Evolutionary conservation across 2,113 vertebrate species (phyloP).

Genomic region (Aplodontia rufa): DNA sequence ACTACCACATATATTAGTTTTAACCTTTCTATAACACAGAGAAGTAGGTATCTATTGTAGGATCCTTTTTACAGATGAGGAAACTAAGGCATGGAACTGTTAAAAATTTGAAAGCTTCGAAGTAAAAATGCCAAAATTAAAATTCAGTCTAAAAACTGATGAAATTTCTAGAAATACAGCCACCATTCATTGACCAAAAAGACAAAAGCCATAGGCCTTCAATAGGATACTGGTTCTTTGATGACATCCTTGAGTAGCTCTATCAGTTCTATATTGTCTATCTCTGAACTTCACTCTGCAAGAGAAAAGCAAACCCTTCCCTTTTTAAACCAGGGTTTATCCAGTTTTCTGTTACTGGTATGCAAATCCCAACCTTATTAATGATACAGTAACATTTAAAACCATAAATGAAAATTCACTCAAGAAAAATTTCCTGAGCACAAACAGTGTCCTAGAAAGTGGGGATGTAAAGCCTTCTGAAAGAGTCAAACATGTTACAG

Average conservation of each 20-base stretch:
- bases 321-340: not conserved
- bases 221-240: not conserved
- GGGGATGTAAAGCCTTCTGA: not conserved
- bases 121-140: slow-evolving; percentile 23
- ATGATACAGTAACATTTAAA: not conserved
- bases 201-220: not conserved
- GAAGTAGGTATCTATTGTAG: not conserved
- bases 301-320: not conserved
- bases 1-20: not conserved
- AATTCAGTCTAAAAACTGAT: not conserved
- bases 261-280: not conserved
- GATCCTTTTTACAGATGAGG: not conserved
- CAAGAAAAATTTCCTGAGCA: not conserved
- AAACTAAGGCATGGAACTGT: not conserved
- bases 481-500: not conserved
- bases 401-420: slow-evolving; percentile 1
- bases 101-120: not conserved
- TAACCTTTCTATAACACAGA: not conserved
- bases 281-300: not conserved
- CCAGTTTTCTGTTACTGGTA: not conserved
- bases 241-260: not conserved
- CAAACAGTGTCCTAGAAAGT: not conserved
- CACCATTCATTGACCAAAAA: not conserved
- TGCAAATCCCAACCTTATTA: not conserved
- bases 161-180: not conserved